Percentiles rank a stretch among this genome's conserved stretches.
Conservation (phyloP, 2,888 invertebrate genomes). For the Iselma pallidipennis region DNA sequence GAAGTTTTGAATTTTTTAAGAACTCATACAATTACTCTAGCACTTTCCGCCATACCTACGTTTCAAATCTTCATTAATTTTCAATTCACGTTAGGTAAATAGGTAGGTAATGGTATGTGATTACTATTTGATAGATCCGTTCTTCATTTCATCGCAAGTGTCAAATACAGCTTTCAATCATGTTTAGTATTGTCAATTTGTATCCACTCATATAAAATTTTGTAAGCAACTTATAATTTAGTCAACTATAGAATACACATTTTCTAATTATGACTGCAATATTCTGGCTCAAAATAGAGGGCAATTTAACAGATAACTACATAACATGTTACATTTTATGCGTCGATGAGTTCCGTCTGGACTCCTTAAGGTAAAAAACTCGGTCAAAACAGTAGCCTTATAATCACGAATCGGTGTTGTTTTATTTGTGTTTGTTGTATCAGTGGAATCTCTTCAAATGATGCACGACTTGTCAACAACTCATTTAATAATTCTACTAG, state of each 20-base stretch:
- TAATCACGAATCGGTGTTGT: too few species aligned
- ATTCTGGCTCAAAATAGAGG: not conserved
- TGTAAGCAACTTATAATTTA: not conserved
- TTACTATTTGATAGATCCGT: too few species aligned
- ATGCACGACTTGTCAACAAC: too few species aligned
- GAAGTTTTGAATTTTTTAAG: not conserved
- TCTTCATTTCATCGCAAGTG: not conserved
- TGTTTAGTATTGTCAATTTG: not conserved
- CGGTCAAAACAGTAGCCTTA: not conserved
- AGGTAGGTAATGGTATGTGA: too few species aligned
- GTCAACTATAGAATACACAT: not conserved
- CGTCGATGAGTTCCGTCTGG: not conserved
- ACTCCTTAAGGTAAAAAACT: not conserved
- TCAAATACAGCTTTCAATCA: not conserved
- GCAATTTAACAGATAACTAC: not conserved
- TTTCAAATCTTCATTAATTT: too few species aligned
- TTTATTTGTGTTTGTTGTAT: too few species aligned
- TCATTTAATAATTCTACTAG: too few species aligned
- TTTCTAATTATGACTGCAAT: not conserved
- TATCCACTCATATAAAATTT: not conserved
- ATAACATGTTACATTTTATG: not conserved
- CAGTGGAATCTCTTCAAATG: too few species aligned
- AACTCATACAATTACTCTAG: not conserved
- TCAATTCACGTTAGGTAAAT: too few species aligned
- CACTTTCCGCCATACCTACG: not conserved